Conservation (phyloP, 35 echinoderm and acorn worm genomes). For the Ophioderma brevispina region DNA sequence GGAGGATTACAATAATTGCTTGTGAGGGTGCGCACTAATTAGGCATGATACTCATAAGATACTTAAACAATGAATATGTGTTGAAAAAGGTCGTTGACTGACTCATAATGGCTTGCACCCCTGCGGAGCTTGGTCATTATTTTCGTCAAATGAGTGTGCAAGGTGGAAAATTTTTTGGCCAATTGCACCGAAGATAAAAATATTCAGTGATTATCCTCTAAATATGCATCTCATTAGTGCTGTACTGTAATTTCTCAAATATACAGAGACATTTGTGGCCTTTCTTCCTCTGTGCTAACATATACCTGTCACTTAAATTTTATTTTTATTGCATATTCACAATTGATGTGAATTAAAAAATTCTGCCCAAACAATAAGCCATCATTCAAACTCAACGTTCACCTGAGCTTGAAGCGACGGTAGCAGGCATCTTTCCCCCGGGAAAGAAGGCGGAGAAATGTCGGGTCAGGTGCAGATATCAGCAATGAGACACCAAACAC, state of each 20-base stretch:
- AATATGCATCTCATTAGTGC: not conserved
- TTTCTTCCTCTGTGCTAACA: not conserved
- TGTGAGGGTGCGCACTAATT: no score
- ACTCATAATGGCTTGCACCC: no score
- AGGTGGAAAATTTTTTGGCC: not conserved
- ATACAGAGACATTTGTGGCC: not conserved
- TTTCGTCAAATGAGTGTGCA: no score
- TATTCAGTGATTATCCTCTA: not conserved
- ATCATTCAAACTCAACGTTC: slow-evolving; percentile 82
- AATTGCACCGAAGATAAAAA: not conserved
- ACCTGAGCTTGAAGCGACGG: slow-evolving; percentile 60
- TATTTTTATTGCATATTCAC: not conserved
- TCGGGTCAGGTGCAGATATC: not conserved
- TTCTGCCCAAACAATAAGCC: slow-evolving; percentile 85
- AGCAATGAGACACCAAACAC: not conserved
- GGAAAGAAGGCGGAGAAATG: not conserved
- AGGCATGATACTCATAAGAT: no score
- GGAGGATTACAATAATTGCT: no score
- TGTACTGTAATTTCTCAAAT: not conserved
- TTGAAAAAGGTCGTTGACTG: no score
- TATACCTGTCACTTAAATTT: not conserved
- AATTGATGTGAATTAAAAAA: slow-evolving; percentile 95
- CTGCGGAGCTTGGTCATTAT: no score
- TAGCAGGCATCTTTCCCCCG: not conserved
- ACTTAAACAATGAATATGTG: no score